Evolutionary conservation across 2,888 invertebrate genomes (phyloP), one percentile per base, ranked within the genome.

Genomic region (Cotesia congregata): DNA sequence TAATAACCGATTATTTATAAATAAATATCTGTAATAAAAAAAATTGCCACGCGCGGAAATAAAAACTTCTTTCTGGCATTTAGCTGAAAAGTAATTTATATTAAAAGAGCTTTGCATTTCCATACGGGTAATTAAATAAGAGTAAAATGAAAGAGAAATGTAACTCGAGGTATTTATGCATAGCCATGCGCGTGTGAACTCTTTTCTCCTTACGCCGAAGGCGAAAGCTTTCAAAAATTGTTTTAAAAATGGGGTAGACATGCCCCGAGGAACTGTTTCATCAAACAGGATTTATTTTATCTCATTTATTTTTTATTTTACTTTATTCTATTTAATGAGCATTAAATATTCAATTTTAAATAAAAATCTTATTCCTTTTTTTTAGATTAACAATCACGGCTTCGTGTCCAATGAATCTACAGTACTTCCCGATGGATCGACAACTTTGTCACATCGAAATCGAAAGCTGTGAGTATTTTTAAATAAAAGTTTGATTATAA

Each of bases 391-490:
- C 97, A 82, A 96, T 98, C 87, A 98, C 97, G 81, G 97, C 97
- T 82, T 96, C 97, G 84, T 98, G 98, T 91, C 97, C 97, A 77
- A 97, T 98, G 97, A 96, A 97, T 90, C 93, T 98, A 72, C 96
- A 97, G 90, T 97, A 97, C 90, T 98, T 97, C 90, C 98, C 98
- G 61, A 97, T 98, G 97, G 98, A 98, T 90, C 94, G 96, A 83
- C 98, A 98, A 90, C 91, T 97, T 82, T 98, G 98, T 90, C 95
- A 96, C 89, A 96, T 98, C 90, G 97, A 97, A 92, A 97, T 98
- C 86, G 97, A 98, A 93, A 97, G 97, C 93, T 98, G 98, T 98
- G 95, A 97, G 97, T 97, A 94, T 90, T 87, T 38, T 59, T 50
- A 7, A 50, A 61, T 39, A 39, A 64, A 68, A 76, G 38, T 9